phyloP scores from a whole-genome alignment of 2,888 invertebrate species.

The Desoria tigrina region DNA sequence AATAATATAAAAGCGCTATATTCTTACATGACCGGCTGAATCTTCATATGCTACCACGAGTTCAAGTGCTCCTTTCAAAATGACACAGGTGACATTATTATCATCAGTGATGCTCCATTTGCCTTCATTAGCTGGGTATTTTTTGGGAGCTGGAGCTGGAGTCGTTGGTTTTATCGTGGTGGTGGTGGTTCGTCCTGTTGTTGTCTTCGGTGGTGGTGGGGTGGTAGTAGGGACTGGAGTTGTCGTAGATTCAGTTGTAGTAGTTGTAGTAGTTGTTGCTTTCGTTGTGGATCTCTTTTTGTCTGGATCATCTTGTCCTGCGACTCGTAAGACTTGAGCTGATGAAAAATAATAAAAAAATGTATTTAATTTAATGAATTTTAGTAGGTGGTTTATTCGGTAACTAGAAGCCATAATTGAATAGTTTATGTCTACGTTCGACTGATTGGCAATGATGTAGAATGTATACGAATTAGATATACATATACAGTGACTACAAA shows the following conservation, averaged over 20 bases:
- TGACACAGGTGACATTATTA: slow-evolving; percentile 65
- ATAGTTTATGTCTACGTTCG: too few species aligned
- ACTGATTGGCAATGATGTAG: too few species aligned
- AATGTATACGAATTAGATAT: too few species aligned
- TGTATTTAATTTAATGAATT: too few species aligned
- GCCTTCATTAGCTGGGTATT: slow-evolving; percentile 57
- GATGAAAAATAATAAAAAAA: neutral
- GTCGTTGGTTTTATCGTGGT: slow-evolving; percentile 32
- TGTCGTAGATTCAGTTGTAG: slow-evolving; percentile 57
- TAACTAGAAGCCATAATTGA: too few species aligned
- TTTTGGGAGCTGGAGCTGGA: slow-evolving; percentile 49
- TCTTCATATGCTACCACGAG: slow-evolving; percentile 63
- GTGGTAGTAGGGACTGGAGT: slow-evolving; percentile 57
- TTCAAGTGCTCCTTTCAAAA: slow-evolving; percentile 68
- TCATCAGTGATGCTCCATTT: slow-evolving; percentile 60
- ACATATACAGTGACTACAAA: too few species aligned
- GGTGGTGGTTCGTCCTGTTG: slow-evolving; percentile 46
- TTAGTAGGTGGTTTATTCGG: too few species aligned
- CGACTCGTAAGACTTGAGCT: neutral
- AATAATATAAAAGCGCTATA: slow-evolving; percentile 50
- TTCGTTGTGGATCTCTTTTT: slow-evolving; percentile 37
- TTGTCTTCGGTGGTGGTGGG: slow-evolving; percentile 54
- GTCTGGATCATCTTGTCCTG: neutral
- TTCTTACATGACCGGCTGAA: slow-evolving; percentile 55
- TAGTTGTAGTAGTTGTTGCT: slow-evolving; percentile 51